Percentiles rank a stretch among this genome's conserved stretches.
phyloP scores from a whole-genome alignment of 2,888 invertebrate genomes.

The Drosophila robusta region DNA sequence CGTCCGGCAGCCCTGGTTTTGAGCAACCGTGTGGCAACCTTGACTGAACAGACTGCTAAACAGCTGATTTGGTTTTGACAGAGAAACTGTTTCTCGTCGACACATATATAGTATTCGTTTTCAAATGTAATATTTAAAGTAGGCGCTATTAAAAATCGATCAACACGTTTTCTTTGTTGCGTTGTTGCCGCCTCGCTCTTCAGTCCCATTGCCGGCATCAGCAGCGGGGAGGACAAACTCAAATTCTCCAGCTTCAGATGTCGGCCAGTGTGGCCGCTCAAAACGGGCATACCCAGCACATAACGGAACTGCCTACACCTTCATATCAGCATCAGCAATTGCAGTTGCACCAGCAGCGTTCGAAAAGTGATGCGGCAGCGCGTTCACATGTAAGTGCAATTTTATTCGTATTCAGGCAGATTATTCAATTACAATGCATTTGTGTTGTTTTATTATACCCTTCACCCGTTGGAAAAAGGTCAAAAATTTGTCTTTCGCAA shows the following conservation, averaged over 20 bases:
- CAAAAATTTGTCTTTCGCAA: too few species aligned
- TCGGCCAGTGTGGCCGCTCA: conserved; percentile 6
- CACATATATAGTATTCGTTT: background rate
- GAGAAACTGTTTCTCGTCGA: background rate
- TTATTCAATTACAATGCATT: too few species aligned
- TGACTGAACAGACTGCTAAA: conserved; percentile 5
- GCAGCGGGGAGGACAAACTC: background rate
- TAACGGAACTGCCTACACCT: conserved; percentile 2
- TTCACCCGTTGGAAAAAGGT: too few species aligned
- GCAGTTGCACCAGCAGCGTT: conserved; percentile 19
- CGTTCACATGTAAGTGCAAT: conserved; percentile 25
- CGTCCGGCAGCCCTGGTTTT: conserved; percentile 32
- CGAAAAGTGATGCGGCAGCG: background rate
- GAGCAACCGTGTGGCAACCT: conserved; percentile 11
- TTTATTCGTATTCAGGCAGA: background rate
- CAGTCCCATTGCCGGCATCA: conserved; percentile 1
- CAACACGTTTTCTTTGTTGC: conserved; percentile 12
- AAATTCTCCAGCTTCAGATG: conserved; percentile 13
- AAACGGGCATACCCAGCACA: background rate
- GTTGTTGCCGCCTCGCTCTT: background rate
- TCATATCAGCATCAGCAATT: conserved; percentile 30
- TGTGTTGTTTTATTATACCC: too few species aligned
- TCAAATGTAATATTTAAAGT: background rate
- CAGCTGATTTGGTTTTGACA: conserved; percentile 28
- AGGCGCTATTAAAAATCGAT: background rate